Percentiles rank a stretch among this genome's conserved stretches.
Evolutionary conservation across 1,140 invertebrate genomes (phyloP).

Genomic region (Bathynomus jamesi): DNA sequence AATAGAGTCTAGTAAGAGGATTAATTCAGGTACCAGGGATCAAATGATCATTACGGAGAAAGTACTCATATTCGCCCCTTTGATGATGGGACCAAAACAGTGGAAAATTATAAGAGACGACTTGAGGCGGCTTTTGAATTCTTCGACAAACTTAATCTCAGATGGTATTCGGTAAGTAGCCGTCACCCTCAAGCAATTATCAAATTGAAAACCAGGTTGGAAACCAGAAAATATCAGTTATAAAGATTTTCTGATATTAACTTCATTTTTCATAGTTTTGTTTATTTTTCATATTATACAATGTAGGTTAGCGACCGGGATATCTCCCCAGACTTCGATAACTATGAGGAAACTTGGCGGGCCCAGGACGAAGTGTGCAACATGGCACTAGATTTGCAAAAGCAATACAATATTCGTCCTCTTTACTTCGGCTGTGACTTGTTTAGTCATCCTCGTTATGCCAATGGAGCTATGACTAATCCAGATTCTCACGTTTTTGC

Average conservation of each 20-base stretch:
- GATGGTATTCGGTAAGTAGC: constrained; percentile 17
- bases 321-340: constrained; percentile 12
- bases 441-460: constrained; percentile 33
- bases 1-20: too few relatives aligned
- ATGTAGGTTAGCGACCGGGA: constrained; percentile 7
- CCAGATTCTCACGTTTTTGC: constrained; percentile 34
- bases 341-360: constrained; percentile 11
- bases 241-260: too few relatives aligned
- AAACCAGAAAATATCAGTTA: too few relatives aligned
- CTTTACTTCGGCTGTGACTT: constrained; percentile 32
- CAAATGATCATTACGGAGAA: constrained; percentile 46
- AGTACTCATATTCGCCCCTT: constrained; percentile 47
- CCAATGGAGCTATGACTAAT: constrained; percentile 28
- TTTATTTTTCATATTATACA: background rate
- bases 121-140: constrained; percentile 55
- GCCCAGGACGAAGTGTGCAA: constrained; percentile 1
- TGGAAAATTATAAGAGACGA: constrained; percentile 53
- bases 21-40: constrained; percentile 30
- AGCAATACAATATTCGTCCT: constrained; percentile 19
- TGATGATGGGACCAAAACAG: constrained; percentile 50
- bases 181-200: too few relatives aligned
- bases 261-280: too few relatives aligned
- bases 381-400: constrained; percentile 26
- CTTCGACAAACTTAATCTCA: constrained; percentile 49
- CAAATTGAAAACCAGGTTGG: too few relatives aligned